A percentile compares a stretch with the other conserved stretches of the same genome.
Evolutionary conservation across 2,888 invertebrate genomes (phyloP).

Genomic region (Ganaspis brasiliensis): DNA sequence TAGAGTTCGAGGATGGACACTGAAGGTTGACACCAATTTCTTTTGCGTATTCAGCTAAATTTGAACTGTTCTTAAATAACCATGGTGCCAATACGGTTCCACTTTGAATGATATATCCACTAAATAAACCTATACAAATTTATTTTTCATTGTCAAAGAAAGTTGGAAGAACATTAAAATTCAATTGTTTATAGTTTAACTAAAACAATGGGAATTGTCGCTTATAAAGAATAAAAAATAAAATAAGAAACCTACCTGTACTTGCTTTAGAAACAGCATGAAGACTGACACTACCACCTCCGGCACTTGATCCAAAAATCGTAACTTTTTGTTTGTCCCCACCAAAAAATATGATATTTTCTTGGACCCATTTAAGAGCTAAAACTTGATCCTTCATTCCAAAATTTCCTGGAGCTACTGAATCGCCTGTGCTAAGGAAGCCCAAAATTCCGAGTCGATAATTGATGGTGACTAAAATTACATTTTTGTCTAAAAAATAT

Average conservation of each 20-base stretch:
- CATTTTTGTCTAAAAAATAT: neutral
- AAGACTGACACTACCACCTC: constrained; percentile 54
- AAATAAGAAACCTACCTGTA: neutral
- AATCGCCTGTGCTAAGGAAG: constrained; percentile 59
- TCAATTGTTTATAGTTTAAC: no score
- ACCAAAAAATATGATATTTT: constrained; percentile 51
- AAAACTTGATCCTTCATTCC: no score
- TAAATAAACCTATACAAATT: neutral
- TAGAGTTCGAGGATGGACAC: neutral
- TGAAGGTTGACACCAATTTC: neutral
- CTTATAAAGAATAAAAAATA: neutral
- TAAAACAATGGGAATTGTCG: neutral
- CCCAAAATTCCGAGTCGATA: constrained; percentile 32
- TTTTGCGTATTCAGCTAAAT: neutral
- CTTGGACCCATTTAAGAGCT: no score
- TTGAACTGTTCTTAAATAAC: neutral
- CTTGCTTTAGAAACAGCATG: constrained; percentile 46
- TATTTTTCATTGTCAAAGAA: no score
- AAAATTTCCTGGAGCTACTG: no score
- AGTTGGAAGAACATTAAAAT: no score
- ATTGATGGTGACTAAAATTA: constrained; percentile 20
- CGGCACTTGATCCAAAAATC: constrained; percentile 55
- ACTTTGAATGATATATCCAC: constrained; percentile 22
- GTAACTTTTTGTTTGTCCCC: constrained; percentile 54
- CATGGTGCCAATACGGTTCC: neutral